phyloP scores from a whole-genome alignment of 2,888 invertebrate species.

The Phrixothrix hirtus region DNA sequence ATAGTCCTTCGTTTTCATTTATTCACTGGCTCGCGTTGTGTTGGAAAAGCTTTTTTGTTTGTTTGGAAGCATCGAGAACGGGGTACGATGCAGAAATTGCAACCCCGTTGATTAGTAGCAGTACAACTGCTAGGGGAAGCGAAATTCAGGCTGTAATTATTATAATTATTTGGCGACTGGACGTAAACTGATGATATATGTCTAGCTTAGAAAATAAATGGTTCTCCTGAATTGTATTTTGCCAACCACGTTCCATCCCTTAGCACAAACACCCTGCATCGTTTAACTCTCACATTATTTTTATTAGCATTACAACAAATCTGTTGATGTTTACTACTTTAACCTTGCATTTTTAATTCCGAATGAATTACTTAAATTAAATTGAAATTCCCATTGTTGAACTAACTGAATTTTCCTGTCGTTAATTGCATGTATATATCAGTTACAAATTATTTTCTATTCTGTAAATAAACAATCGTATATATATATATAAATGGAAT shows the following conservation, averaged over 20 bases:
- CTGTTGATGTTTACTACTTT: too few relatives aligned
- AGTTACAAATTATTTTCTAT: too few relatives aligned
- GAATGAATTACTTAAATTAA: too few relatives aligned
- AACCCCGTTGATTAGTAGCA: conserved; percentile 47
- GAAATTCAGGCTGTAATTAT: conserved; percentile 48
- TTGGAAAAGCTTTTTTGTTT: conserved; percentile 57
- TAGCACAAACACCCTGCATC: neutral
- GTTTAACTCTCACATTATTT: neutral
- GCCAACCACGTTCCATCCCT: neutral
- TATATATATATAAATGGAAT: too few relatives aligned
- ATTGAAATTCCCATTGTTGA: too few relatives aligned
- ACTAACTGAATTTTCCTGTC: too few relatives aligned
- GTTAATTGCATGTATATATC: too few relatives aligned
- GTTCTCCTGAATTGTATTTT: conserved; percentile 16
- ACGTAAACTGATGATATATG: conserved; percentile 27
- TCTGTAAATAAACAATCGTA: too few relatives aligned
- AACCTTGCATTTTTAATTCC: too few relatives aligned
- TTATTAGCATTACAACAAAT: neutral
- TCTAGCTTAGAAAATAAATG: conserved; percentile 24
- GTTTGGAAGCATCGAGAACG: conserved; percentile 42
- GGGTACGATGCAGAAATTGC: conserved; percentile 31
- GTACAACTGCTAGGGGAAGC: conserved; percentile 27
- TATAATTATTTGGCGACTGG: conserved; percentile 48
- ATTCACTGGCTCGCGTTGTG: conserved; percentile 56
- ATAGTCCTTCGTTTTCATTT: conserved; percentile 59